Evolutionary conservation across 2,797 vertebrate species (phyloP).

Genomic region (Myripristis jacobus): DNA sequence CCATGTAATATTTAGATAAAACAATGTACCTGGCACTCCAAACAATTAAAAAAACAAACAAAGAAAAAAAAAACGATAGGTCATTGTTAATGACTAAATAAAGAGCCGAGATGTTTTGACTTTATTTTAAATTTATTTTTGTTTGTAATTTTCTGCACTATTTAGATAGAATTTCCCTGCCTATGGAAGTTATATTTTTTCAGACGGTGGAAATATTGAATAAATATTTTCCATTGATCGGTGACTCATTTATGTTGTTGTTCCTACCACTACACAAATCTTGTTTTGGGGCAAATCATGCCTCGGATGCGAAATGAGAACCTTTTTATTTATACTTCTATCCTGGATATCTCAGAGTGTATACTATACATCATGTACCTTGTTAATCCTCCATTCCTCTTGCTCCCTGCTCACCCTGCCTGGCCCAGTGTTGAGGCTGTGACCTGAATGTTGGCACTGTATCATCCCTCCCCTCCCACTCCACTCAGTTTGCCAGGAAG

Average conservation of each 20-base stretch:
- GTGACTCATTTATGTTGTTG: background rate
- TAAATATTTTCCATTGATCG: constrained; percentile 56
- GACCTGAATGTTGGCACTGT: constrained; percentile 43
- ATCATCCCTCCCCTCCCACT: background rate
- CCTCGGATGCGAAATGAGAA: background rate
- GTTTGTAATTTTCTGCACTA: no score
- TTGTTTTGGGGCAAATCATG: background rate
- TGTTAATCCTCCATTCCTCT: constrained; percentile 11
- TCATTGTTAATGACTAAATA: no score
- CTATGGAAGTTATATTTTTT: constrained; percentile 21
- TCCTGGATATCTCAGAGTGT: background rate
- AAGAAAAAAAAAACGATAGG: no score
- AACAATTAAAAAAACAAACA: no score
- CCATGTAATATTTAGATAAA: background rate
- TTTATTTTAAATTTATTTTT: background rate
- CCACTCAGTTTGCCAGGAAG: constrained; percentile 10
- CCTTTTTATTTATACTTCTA: background rate
- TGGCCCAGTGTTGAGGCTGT: constrained; percentile 9
- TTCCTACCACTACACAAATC: background rate
- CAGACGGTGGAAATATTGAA: constrained; percentile 29
- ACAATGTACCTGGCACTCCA: no score
- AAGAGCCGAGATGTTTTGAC: no score
- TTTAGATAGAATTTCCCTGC: constrained; percentile 9
- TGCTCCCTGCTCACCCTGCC: no score
- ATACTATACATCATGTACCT: constrained; percentile 1